Percentiles rank a stretch among this genome's conserved stretches.
Evolutionary conservation across 2,888 invertebrate genomes (phyloP).

Genomic region (Junonia oenone): DNA sequence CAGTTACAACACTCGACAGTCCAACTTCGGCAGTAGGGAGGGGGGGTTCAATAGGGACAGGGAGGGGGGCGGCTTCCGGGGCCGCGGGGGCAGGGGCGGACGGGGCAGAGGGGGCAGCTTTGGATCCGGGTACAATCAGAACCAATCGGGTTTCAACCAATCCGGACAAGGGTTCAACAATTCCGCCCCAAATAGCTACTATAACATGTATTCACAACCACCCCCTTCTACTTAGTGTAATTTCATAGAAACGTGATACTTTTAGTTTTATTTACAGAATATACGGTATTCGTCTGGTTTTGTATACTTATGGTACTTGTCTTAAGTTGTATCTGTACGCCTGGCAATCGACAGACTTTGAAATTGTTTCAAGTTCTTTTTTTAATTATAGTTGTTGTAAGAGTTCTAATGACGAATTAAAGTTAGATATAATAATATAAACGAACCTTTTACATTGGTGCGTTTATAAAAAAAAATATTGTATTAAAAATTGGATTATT

Average conservation of each 20-base stretch:
- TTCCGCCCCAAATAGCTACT: constrained; percentile 55
- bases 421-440: too few species aligned
- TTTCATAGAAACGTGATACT: not conserved
- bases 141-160: constrained; percentile 34
- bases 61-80: constrained; percentile 8
- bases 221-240: constrained; percentile 29
- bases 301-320: too few species aligned
- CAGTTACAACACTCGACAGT: constrained; percentile 24
- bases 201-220: constrained; percentile 68
- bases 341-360: too few species aligned
- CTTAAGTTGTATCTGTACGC: too few species aligned
- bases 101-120: constrained; percentile 20
- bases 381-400: too few species aligned
- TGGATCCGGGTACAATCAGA: constrained; percentile 15
- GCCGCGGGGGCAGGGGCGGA: constrained; percentile 11
- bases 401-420: too few species aligned
- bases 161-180: constrained; percentile 19
- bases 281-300: too few species aligned
- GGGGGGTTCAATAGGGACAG: constrained; percentile 15
- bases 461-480: too few species aligned
- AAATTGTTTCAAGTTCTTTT: too few species aligned
- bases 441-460: too few species aligned
- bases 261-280: too few species aligned
- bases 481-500: too few species aligned
- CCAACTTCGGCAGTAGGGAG: constrained; percentile 22